These are phyloP conservation scores for Albula goreensis DNA, from an alignment of 2,113 vertebrate genomes.

Conservation along the genomic window DNA sequence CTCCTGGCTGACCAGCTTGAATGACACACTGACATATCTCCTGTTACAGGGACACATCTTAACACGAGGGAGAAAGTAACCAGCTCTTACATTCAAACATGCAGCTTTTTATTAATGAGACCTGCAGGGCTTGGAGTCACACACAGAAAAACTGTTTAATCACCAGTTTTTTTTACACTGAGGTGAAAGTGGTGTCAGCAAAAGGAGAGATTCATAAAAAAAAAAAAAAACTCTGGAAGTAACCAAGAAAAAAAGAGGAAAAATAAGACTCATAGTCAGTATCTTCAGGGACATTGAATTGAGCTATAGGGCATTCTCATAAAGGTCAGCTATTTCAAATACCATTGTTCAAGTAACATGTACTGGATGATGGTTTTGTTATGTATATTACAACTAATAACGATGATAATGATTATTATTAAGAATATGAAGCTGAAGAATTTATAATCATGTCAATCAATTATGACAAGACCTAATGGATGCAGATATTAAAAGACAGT, in stretches of 20 bases:
- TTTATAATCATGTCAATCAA: background rate
- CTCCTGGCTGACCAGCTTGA: conserved; percentile 49
- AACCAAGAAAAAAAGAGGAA: background rate
- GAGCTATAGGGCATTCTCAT: background rate
- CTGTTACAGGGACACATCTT: conserved; percentile 49
- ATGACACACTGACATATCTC: conserved; percentile 64
- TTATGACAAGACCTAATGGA: background rate
- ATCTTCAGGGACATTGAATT: background rate
- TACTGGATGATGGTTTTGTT: background rate
- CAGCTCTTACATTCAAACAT: background rate
- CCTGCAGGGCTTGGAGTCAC: background rate
- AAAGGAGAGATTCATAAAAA: background rate
- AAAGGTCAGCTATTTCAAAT: background rate
- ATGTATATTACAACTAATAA: background rate
- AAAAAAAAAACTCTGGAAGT: background rate
- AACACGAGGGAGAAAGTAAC: background rate
- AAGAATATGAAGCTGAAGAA: background rate
- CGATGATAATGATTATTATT: background rate
- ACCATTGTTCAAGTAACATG: background rate
- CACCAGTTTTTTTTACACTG: background rate
- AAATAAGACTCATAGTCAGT: no score
- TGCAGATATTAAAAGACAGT: background rate
- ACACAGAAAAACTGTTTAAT: background rate
- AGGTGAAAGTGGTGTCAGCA: background rate
- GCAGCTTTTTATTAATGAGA: background rate